Conservation (phyloP, 2,888 invertebrate genomes). For the Eupithecia inturbata region DNA sequence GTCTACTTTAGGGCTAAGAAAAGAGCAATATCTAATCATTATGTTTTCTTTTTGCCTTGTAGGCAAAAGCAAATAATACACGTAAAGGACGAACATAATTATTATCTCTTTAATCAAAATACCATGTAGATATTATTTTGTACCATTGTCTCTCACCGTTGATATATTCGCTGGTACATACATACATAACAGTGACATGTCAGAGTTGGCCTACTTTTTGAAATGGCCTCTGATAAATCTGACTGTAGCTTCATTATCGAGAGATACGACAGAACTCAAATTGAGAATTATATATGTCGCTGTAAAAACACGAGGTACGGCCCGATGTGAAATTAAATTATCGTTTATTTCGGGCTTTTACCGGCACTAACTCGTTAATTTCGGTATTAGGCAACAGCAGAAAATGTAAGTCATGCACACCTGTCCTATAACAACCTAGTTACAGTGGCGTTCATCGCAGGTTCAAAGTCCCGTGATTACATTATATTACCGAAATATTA, state of each 20-base stretch:
- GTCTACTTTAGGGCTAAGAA: no score
- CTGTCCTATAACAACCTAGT: no score
- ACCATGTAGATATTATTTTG: not conserved
- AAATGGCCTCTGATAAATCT: slow-evolving; percentile 12
- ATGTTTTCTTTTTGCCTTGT: no score
- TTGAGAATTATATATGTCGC: slow-evolving; percentile 39
- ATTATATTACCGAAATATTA: no score
- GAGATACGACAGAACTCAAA: slow-evolving; percentile 32
- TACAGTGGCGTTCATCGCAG: no score
- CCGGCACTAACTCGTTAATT: not conserved
- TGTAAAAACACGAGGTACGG: not conserved
- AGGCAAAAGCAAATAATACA: not conserved
- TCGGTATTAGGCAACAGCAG: not conserved
- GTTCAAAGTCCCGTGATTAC: no score
- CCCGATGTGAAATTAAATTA: not conserved
- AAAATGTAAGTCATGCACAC: not conserved
- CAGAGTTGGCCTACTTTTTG: slow-evolving; percentile 17
- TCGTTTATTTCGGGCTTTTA: not conserved
- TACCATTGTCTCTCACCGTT: not conserved
- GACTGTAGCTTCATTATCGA: slow-evolving; percentile 21
- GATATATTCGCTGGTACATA: not conserved
- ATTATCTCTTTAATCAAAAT: not conserved
- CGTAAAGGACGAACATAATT: not conserved
- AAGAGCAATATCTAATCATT: no score
- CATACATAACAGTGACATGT: slow-evolving; percentile 5